These are phyloP conservation scores for Oconnorella tubifera DNA, from an alignment of 2,888 invertebrate species.

Conservation along the genomic window DNA sequence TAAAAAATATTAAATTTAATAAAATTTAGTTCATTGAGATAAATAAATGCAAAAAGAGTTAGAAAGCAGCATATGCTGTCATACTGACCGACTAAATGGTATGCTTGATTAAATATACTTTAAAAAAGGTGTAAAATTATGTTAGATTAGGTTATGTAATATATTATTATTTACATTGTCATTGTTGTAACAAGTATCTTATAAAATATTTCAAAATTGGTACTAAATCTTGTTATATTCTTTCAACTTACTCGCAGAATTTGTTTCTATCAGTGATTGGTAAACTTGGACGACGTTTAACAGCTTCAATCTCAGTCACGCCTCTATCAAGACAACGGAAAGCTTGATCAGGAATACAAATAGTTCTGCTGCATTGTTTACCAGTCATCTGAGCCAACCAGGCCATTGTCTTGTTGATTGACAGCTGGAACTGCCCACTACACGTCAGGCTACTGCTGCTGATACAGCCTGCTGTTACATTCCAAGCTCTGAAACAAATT, in stretches of 20 bases:
- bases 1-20: no score
- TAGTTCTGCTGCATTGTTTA: not conserved
- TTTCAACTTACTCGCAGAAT: conserved; percentile 1
- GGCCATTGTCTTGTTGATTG: not conserved
- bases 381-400: conserved; percentile 5
- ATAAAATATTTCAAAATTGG: no score
- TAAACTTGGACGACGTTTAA: not conserved
- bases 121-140: no score
- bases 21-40: no score
- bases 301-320: not conserved
- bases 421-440: not conserved
- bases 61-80: no score
- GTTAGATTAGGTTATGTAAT: no score
- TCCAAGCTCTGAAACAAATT: conserved; percentile 1
- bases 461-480: not conserved
- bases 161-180: no score
- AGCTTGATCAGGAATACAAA: not conserved
- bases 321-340: not conserved
- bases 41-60: no score
- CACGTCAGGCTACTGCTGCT: not conserved
- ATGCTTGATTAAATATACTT: no score
- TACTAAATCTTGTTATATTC: no score
- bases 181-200: no score
- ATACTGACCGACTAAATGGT: no score
- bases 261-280: not conserved